A percentile compares a stretch with the other conserved stretches of the same genome.
These are phyloP conservation scores for Leucophenga varia DNA, from an alignment of 1,140 invertebrate species.

Conservation along the genomic window DNA sequence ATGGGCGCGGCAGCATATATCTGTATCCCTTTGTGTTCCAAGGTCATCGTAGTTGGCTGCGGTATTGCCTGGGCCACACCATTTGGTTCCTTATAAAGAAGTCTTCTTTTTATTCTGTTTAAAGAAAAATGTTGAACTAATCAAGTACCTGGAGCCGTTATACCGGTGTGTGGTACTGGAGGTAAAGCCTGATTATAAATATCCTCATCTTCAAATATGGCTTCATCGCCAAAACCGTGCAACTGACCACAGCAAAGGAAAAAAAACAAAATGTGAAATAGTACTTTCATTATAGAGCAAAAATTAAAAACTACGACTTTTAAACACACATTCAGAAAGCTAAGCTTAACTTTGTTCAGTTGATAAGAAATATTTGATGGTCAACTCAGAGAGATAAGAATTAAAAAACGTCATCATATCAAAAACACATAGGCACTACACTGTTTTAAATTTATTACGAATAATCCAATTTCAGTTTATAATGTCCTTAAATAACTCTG, in stretches of 20 bases:
- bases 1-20: conserved; percentile 76
- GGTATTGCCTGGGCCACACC: conserved; percentile 74
- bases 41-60: conserved; percentile 70
- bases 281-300: too few species aligned
- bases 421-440: too few species aligned
- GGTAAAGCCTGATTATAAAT: conserved; percentile 49
- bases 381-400: too few species aligned
- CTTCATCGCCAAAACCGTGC: conserved; percentile 35
- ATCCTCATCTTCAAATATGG: conserved; percentile 52
- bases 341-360: too few species aligned
- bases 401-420: too few species aligned
- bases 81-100: too few species aligned
- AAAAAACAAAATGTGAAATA: too few species aligned
- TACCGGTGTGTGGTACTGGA: conserved; percentile 30
- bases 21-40: conserved; percentile 66
- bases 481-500: conserved; percentile 47
- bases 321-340: too few species aligned
- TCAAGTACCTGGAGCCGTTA: conserved; percentile 60
- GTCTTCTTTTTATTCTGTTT: not conserved
- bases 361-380: too few species aligned
- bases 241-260: not conserved
- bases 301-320: too few species aligned
- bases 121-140: too few species aligned
- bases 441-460: too few species aligned
- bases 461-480: conserved; percentile 31